Percentiles rank a stretch among this genome's conserved stretches.
These are phyloP conservation scores for Lordiphosa mommai DNA, from an alignment of 1,140 invertebrate species.

Conservation along the genomic window DNA sequence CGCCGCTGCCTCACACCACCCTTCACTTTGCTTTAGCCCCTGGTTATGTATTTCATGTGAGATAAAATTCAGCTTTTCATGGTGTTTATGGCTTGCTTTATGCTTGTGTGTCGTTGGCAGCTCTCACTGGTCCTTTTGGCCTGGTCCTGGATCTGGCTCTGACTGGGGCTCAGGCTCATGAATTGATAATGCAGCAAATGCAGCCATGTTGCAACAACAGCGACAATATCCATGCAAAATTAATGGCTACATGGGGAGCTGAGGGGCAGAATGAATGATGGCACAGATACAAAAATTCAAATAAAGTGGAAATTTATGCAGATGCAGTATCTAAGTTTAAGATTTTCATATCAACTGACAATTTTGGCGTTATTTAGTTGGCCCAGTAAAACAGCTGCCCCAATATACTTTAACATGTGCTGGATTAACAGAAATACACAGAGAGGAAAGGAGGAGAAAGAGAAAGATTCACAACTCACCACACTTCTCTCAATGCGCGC, in stretches of 20 bases:
- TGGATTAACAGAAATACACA: background rate
- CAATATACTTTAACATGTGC: too few species aligned
- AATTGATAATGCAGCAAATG: conserved; percentile 72
- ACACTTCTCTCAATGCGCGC: conserved; percentile 22
- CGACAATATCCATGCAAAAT: conserved; percentile 56
- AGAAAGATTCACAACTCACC: conserved; percentile 34
- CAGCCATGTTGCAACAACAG: conserved; percentile 43
- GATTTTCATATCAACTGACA: too few species aligned
- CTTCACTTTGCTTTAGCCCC: background rate
- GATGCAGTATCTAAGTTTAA: too few species aligned
- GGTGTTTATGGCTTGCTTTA: conserved; percentile 60
- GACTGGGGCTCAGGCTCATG: conserved; percentile 45
- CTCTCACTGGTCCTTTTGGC: conserved; percentile 32
- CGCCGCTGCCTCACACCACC: conserved; percentile 2
- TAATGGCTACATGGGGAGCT: conserved; percentile 40
- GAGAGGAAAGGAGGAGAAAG: background rate
- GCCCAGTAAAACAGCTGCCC: too few species aligned
- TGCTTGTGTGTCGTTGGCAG: conserved; percentile 13
- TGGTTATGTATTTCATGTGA: conserved; percentile 39
- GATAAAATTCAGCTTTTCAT: conserved; percentile 44
- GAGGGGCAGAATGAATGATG: too few species aligned
- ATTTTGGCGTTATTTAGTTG: too few species aligned
- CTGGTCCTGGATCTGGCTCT: conserved; percentile 4
- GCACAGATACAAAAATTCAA: too few species aligned
- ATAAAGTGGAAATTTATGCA: too few species aligned